Base-by-base conservation (phyloP, 1,140 invertebrate genomes). In the Physella acuta region DNA sequence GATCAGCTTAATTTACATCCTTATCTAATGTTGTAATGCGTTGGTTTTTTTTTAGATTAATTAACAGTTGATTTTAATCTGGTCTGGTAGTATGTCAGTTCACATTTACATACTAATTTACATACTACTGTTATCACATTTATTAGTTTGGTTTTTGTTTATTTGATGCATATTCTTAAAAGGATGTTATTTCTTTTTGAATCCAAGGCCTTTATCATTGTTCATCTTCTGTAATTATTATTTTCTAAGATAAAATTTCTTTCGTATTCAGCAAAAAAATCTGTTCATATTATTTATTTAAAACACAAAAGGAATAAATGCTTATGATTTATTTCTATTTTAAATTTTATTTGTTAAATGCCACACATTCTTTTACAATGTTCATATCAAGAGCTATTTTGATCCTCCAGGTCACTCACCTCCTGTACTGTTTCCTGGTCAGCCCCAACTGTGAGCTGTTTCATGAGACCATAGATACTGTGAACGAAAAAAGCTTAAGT, bases 391-490 rank as follows among this genome's bases (percentile, higher is more conserved):
- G 31, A 37, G 34, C 16, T 37, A 2, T 61, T 71, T 73, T 72
- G 31, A 30, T 52, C 14, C 17, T 28, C 30, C 67, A 89, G 90
- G 84, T 90, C 2, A 86, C 92, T 78, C 89, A 94, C 76, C 86
- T 95, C 74, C 82, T 95, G 2, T 86, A 91, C 75, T 96, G 94
- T 79, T 95, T 93, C 81, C 77, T 95, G 60, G 81, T 88, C 24
- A 90, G 88, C 65, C 87, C 90, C 0, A 88, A 90, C 59, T 96
- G 94, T 80, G 84, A 86, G 0, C 74, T 93, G 3, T 90, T 93
- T 53, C 81, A 83, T 69, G 56, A 75, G 36, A 71, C 33, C 55
- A 44, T 75, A 0, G 24, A 33, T 24, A 2, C 44, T 24, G 55
- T 24, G 3, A 60, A 71, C 51, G 70, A 52, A 0, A 52, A 75